phyloP scores from a whole-genome alignment of 2,113 vertebrate species.

The Cephalopholis sonnerati region DNA sequence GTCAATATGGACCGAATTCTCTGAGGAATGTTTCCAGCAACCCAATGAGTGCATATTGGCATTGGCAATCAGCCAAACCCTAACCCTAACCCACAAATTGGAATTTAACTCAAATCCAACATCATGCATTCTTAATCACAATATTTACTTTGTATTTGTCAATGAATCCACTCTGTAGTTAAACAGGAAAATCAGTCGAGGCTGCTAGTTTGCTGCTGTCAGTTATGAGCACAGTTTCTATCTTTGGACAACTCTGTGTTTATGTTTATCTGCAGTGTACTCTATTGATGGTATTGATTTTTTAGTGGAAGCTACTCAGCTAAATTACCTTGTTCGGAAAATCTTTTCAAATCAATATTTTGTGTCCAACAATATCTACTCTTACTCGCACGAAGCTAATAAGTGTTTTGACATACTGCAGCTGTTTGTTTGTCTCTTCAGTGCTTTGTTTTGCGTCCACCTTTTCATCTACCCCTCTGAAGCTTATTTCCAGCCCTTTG shows the following conservation, averaged over 20 bases:
- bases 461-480: background rate
- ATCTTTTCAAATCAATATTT: background rate
- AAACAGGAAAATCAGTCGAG: background rate
- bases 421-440: background rate
- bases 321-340: background rate
- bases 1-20: too few species aligned
- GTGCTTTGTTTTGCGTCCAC: background rate
- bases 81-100: too few species aligned
- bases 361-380: background rate
- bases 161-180: background rate
- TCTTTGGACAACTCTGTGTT: background rate
- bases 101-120: too few species aligned
- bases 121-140: too few species aligned
- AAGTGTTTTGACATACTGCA: background rate
- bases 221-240: background rate
- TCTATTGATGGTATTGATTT: background rate
- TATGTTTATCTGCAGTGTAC: background rate
- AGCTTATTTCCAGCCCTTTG: constrained; percentile 1
- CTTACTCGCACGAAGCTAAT: background rate
- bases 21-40: too few species aligned
- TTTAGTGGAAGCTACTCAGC: background rate
- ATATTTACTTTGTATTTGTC: constrained; percentile 27
- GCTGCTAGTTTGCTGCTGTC: background rate
- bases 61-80: too few species aligned
- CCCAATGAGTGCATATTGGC: too few species aligned